Percentiles rank a stretch among this genome's conserved stretches.
These are phyloP conservation scores for Psix sp. DNA, from an alignment of 1,140 invertebrate species.

Conservation along the genomic window DNA sequence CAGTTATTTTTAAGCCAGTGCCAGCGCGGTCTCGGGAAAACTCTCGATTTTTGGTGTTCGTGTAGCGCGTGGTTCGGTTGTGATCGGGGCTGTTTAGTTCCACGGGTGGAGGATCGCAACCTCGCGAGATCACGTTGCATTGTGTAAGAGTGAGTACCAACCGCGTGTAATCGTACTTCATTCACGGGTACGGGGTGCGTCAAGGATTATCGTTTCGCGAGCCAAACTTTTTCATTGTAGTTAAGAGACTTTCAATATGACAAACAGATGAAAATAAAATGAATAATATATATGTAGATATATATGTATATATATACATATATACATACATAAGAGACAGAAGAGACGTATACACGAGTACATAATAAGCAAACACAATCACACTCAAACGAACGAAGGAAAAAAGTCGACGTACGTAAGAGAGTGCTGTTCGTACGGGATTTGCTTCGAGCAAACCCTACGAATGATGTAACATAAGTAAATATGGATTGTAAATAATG, in stretches of 20 bases:
- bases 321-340: conserved; percentile 41
- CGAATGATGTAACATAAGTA: conserved; percentile 77
- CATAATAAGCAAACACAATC: conserved; percentile 56
- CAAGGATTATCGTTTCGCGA: conserved; percentile 33
- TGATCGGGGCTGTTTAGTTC: conserved; percentile 29
- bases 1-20: conserved; percentile 24
- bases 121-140: conserved; percentile 28
- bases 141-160: conserved; percentile 53
- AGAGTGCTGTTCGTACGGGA: conserved; percentile 67
- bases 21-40: conserved; percentile 25
- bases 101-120: conserved; percentile 30
- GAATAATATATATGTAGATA: conserved; percentile 50
- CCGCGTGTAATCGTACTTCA: conserved; percentile 36
- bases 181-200: conserved; percentile 45
- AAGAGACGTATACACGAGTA: conserved; percentile 43
- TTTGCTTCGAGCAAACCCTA: conserved; percentile 69
- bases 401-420: conserved; percentile 60
- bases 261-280: conserved; percentile 28
- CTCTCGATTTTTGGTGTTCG: conserved; percentile 22
- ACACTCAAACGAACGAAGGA: conserved; percentile 39
- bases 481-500: conserved; percentile 78
- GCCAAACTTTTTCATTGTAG: conserved; percentile 30
- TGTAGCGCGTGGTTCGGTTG: conserved; percentile 20
- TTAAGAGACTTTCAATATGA: conserved; percentile 10
- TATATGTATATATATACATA: conserved; percentile 44